These are phyloP conservation scores for Helicorthomorpha holstii DNA, from an alignment of 1,140 invertebrate species.

Conservation along the genomic window DNA sequence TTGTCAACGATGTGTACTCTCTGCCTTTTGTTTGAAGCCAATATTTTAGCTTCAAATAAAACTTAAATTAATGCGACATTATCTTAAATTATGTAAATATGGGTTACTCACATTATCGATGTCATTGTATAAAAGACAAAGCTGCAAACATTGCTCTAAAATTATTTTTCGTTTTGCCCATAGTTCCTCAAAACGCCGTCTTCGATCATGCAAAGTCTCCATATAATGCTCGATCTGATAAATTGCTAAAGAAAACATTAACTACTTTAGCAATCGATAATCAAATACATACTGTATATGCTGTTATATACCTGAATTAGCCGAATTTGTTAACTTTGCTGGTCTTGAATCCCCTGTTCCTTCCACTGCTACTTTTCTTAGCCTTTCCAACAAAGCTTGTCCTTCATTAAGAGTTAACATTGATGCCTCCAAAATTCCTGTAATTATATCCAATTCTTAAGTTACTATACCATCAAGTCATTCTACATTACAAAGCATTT, in stretches of 20 bases:
- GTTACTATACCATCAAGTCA: not conserved
- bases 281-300: not conserved
- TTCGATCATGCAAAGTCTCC: slow-evolving; percentile 54
- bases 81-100: too few species aligned
- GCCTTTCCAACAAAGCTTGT: slow-evolving; percentile 49
- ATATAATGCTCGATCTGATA: slow-evolving; percentile 55
- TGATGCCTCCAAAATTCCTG: slow-evolving; percentile 50
- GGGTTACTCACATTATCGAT: slow-evolving; percentile 38
- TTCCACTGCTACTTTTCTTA: slow-evolving; percentile 43
- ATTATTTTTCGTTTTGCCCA: slow-evolving; percentile 37
- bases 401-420: slow-evolving; percentile 60
- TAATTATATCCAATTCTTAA: slow-evolving; percentile 3
- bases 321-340: slow-evolving; percentile 24
- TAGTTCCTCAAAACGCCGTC: slow-evolving; percentile 51
- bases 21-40: slow-evolving; percentile 26
- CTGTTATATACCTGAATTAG: not conserved
- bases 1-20: slow-evolving; percentile 22
- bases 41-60: slow-evolving; percentile 21
- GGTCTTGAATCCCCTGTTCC: slow-evolving; percentile 56
- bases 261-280: not conserved
- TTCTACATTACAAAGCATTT: slow-evolving; percentile 1
- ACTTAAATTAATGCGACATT: not conserved
- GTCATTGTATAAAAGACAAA: slow-evolving; percentile 52
- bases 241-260: slow-evolving; percentile 19
- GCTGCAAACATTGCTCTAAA: slow-evolving; percentile 56